Evolutionary conservation across 2,113 vertebrate genomes (phyloP), one percentile per base, ranked within the genome.

Genomic region (Felis catus): DNA sequence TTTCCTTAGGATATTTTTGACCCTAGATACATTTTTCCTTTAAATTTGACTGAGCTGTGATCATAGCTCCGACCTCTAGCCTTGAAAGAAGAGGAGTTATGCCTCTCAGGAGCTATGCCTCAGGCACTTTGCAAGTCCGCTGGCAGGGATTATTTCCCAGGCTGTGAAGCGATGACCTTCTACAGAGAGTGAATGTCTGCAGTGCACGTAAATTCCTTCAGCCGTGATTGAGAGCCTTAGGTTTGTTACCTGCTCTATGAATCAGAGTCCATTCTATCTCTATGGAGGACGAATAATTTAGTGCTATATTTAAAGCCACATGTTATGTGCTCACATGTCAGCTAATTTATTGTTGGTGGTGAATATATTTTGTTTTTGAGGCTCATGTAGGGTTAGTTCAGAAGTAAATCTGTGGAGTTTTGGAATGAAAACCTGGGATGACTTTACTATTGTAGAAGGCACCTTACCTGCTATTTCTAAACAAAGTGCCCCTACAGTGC

Each of bases 1-100:
- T 98, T 91, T 92, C 97, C 96, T 98, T 95, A 86, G 96, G 97
- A 95, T 96, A 97, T 98, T 98, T 98, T 98, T 98, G 98, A 98
- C 97, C 97, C 93, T 93, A 97, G 96, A 86, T 94, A 94, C 84
- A 93, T 95, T 98, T 97, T 97, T 94, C 90, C 97, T 98, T 98
- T 96, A 97, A 93, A 97, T 98, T 97, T 97, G 93, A 94, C 95
- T 93, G 97, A 89, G 31, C 97, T 98, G 93, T 97, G 95, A 97
- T 97, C 96, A 97, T 89, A 81, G 79, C 33, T 95, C 11, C 91
- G 94, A 98, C 98, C 96, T 98, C 96, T 97, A 89, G 91, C 92
- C 91, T 55, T 45, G 88, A 98, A 98, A 97, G 97, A 94, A 94
- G 91, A 58, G 12, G 3, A 96, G 93, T 95, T 84, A 58, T 96